A percentile compares a stretch with the other conserved stretches of the same genome.
Conservation (phyloP, 2,797 vertebrate genomes). For the Acestrorhynchus altus region DNA sequence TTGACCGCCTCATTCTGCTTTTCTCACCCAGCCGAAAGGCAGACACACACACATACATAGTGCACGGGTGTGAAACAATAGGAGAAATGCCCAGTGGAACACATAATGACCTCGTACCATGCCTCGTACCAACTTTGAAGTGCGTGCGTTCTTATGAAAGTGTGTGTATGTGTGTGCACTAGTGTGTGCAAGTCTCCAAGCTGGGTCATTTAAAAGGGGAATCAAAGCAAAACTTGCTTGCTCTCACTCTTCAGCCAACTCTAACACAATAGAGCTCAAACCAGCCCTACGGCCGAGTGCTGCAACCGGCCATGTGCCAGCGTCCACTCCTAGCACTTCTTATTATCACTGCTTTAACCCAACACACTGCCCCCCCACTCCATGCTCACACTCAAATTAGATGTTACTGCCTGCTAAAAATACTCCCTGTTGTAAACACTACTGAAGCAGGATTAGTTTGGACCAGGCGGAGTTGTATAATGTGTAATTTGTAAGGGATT, state of each 20-base stretch:
- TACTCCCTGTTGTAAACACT: not conserved
- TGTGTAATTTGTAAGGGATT: not conserved
- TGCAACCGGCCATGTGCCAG: conserved; percentile 3
- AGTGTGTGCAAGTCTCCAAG: not conserved
- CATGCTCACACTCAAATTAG: not conserved
- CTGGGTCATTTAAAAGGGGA: conserved; percentile 1
- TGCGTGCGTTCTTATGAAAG: conserved; percentile 7
- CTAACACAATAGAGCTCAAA: conserved; percentile 55
- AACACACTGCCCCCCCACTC: not conserved
- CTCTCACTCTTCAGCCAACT: not conserved
- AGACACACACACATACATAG: conserved; percentile 46
- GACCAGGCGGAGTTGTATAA: not conserved
- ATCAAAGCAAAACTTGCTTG: not conserved
- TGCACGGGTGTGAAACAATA: conserved; percentile 48
- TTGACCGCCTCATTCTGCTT: conserved; percentile 17
- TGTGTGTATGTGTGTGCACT: not conserved
- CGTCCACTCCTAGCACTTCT: not conserved
- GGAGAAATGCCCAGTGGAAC: conserved; percentile 37
- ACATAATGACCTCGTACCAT: conserved; percentile 44
- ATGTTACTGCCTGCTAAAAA: not conserved
- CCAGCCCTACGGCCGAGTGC: conserved; percentile 17
- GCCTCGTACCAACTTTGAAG: conserved; percentile 23
- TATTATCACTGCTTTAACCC: not conserved
- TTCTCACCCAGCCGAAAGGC: conserved; percentile 24
- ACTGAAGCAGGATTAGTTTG: not conserved